Base-by-base conservation (phyloP, 2,888 invertebrate species). In the Cyaniris semiargus region DNA sequence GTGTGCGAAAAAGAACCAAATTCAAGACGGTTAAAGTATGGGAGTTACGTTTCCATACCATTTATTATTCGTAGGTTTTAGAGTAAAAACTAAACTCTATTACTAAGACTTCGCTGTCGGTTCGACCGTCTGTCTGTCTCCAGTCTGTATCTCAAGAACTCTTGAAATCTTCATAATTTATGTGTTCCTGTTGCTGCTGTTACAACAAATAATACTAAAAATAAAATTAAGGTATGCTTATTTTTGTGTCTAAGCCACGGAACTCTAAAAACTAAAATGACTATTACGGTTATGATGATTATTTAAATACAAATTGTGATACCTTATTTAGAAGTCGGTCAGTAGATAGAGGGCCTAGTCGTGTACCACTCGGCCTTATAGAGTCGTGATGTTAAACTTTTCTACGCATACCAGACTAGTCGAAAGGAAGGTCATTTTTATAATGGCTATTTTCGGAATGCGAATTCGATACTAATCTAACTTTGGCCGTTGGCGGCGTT, bases 351-450 rank as follows among this genome's bases (percentile, higher is more conserved):
- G 66, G 66, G 15, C 60, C 23, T 3, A 76, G 75, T 81, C 82
- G 83, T 83, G 84, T 80, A 79, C 80, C 79, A 82, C 78, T 81
- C 82, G 88, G 86, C 88, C 90, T 90, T 85, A 87, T 86, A 87
- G 79, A 86, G 83, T 89, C 90, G 90, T 90, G 91, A 90, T 88
- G 85, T 80, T 83, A 85, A 84, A 84, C 84, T 86, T 86, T 85
- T 87, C 84, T 83, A 84, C 83, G 81, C 84, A 87, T 85, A 84
- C 84, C 84, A 81, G 83, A 81, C 81, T 81, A 80, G 83, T 83
- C 79, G 84, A 84, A 85, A 85, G 85, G 82, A 83, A 85, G 85
- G 85, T 82, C 83, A 78, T 58, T 38, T 77, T 76, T 79, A 75
- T 56, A 77, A 77, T 56, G 60, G 74, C 75, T 66, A 77, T 78